Base-by-base conservation (phyloP, 2,797 vertebrate species). In the Sebastes cheni region DNA sequence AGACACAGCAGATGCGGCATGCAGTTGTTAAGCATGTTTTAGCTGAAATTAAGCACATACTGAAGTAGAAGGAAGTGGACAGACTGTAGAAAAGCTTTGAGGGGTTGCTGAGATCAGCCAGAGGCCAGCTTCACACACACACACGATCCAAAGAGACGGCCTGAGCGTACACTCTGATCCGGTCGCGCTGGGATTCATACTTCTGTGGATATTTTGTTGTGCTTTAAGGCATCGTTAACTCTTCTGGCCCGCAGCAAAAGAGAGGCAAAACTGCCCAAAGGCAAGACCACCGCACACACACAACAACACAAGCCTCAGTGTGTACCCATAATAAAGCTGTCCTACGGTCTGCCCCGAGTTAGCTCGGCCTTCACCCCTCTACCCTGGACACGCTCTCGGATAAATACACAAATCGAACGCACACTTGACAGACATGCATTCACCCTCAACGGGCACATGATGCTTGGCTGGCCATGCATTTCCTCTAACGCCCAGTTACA, bases 141-240 rank as follows among this genome's bases (percentile, higher is more conserved):
- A 70, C 60, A 55, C 64, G 52, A 50, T 67, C 72, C 72, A 73
- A 66, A 78, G 65, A 69, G 29, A 23, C 56, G 14, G 25, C 29
- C 60, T 67, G 60, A 81, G 70, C 9, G 1, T 23, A 20, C 27
- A 12, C 60, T 61, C 46, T 59, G 71, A 83, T 75, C 74, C 60
- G 3, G 55, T 22, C 65, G 0, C 65, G 1, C 46, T 30, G 80
- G 83, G 83, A 77, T 59, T 84, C 67, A 34, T 32, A 73, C 72
- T 71, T 83, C 55, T 82, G 75, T 76, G 68, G 69, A 83, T 72
- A 72, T 77, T 74, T 86, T 76, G 67, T 80, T 77, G 78, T 67
- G 81, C 74, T 74, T 84, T 75, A 88, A 87, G 69, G 71, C 72
- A 46, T 83, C 23, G 56, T 82, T 85, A 87, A 74, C 90, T 83